Evolutionary conservation across 2,113 vertebrate genomes (phyloP).

Genomic region (Rhizomys pruinosus): DNA sequence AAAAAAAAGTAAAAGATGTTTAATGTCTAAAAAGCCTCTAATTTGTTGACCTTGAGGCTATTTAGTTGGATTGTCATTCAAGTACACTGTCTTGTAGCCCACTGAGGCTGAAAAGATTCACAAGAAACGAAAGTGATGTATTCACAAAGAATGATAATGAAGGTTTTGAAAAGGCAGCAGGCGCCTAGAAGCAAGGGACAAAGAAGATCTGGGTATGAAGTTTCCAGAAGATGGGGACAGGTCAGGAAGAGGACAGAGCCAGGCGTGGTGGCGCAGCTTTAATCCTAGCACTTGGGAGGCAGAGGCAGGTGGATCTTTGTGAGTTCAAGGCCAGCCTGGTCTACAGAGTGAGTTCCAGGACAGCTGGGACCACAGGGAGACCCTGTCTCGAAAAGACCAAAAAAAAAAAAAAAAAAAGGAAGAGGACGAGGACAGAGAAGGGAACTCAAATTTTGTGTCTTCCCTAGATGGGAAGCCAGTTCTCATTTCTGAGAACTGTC

Average conservation of each 20-base stretch:
- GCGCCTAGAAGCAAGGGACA: not conserved
- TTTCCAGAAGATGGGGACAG: not conserved
- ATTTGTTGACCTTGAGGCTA: not conserved
- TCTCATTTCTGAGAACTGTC: not conserved
- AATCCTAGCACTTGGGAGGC: no score
- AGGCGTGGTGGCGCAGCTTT: no score
- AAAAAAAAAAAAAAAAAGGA: no score
- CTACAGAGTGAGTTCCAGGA: no score
- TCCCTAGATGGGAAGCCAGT: not conserved
- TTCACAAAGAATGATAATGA: not conserved
- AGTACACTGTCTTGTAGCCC: not conserved
- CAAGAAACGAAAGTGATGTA: not conserved
- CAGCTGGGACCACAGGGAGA: no score
- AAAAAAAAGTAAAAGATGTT: conserved; percentile 9
- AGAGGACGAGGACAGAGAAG: no score
- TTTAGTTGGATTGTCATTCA: not conserved
- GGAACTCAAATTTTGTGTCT: not conserved
- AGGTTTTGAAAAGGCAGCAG: not conserved
- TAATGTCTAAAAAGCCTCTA: not conserved
- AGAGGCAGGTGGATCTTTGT: no score
- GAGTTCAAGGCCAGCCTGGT: no score
- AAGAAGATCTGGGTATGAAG: not conserved
- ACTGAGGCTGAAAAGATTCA: not conserved
- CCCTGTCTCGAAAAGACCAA: no score
- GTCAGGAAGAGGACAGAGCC: not conserved